Evolutionary conservation across 2,888 invertebrate species (phyloP).

Genomic region (Macaria notata): DNA sequence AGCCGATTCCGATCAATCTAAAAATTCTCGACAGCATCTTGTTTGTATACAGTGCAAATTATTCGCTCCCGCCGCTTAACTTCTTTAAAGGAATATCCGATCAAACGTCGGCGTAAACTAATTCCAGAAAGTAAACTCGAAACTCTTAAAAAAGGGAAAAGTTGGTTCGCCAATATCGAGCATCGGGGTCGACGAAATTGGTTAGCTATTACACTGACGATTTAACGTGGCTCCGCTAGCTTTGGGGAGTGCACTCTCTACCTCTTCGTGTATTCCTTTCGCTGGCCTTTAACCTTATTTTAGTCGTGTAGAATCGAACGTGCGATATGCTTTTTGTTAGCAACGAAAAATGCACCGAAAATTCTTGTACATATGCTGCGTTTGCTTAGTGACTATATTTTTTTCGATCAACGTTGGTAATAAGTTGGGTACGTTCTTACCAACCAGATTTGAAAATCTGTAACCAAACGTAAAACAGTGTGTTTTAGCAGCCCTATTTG

Average conservation of each 20-base stretch:
- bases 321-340: too few relatives aligned
- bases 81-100: conserved; percentile 77
- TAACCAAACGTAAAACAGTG: too few relatives aligned
- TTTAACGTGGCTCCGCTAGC: conserved; percentile 49
- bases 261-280: conserved; percentile 1
- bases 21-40: conserved; percentile 48
- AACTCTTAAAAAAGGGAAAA: conserved; percentile 65
- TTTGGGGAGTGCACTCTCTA: conserved; percentile 33
- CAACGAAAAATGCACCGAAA: too few relatives aligned
- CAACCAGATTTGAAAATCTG: too few relatives aligned
- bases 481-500: too few relatives aligned
- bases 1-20: conserved; percentile 49
- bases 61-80: conserved; percentile 59
- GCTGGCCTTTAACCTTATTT: neutral
- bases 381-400: too few relatives aligned
- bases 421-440: too few relatives aligned
- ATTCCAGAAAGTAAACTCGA: conserved; percentile 75
- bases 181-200: conserved; percentile 66
- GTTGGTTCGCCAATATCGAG: conserved; percentile 53
- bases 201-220: conserved; percentile 72
- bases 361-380: too few relatives aligned
- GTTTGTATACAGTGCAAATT: conserved; percentile 59
- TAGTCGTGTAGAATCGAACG: too few relatives aligned
- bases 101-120: conserved; percentile 78
- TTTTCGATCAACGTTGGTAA: too few relatives aligned